Evolutionary conservation across 2,113 vertebrate species (phyloP).

Genomic region (Paracanthobrama guichenoti): DNA sequence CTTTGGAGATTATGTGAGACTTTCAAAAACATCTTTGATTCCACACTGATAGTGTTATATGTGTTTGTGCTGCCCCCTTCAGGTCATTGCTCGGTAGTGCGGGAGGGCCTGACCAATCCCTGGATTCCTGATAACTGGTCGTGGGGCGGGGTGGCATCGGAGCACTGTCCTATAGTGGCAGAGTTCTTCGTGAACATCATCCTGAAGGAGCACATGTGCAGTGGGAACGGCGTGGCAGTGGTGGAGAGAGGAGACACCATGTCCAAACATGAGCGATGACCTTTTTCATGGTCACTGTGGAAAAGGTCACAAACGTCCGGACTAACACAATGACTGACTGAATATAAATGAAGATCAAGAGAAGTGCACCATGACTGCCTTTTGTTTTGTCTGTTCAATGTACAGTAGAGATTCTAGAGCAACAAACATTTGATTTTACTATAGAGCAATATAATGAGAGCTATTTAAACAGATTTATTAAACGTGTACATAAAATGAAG

Average conservation of each 20-base stretch:
- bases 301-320: neutral
- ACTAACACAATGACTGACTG: slow-evolving; percentile 2
- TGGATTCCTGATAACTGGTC: slow-evolving; percentile 99
- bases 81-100: slow-evolving; percentile 89
- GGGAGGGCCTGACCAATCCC: slow-evolving; percentile 92
- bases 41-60: neutral
- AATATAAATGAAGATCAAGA: slow-evolving; percentile 63
- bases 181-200: slow-evolving; percentile 82
- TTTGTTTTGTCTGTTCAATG: slow-evolving; percentile 53
- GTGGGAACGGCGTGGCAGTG: slow-evolving; percentile 70
- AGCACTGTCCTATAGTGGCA: slow-evolving; percentile 88
- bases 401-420: slow-evolving; percentile 52
- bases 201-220: slow-evolving; percentile 76
- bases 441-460: slow-evolving; percentile 14
- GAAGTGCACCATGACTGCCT: slow-evolving; percentile 63
- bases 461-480: slow-evolving; percentile 45
- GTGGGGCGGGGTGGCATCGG: slow-evolving; percentile 92
- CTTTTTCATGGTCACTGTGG: neutral
- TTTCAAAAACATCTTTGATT: neutral
- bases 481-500: slow-evolving; percentile 8
- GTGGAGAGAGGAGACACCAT: slow-evolving; percentile 78
- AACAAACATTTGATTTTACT: slow-evolving; percentile 54
- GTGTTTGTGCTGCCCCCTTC: slow-evolving; percentile 30
- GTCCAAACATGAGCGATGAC: slow-evolving; percentile 89
- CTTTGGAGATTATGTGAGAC: neutral